Evolutionary conservation across 2,888 invertebrate genomes (phyloP).

Genomic region (Hedychridium roseum): DNA sequence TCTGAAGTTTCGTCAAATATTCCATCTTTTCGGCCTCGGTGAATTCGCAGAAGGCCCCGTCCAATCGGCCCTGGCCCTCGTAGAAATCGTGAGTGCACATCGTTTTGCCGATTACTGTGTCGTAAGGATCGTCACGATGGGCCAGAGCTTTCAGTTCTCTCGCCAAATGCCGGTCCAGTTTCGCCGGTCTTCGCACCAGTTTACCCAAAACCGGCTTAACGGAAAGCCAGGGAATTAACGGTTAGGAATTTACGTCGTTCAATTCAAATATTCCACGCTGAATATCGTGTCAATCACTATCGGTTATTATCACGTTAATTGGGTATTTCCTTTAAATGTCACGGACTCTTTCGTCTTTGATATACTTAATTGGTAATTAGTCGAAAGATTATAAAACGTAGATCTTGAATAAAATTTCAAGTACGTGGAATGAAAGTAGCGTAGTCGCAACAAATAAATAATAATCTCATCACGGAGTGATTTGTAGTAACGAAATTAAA

Average conservation of each 20-base stretch:
- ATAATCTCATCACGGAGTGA: too few relatives aligned
- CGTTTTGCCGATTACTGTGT: constrained; percentile 89
- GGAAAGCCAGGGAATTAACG: constrained; percentile 6
- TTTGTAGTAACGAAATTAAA: too few relatives aligned
- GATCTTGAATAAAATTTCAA: too few relatives aligned
- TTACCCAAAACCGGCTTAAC: constrained; percentile 86
- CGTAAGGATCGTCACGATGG: constrained; percentile 79
- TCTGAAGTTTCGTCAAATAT: constrained; percentile 79
- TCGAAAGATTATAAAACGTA: too few relatives aligned
- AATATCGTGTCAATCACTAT: too few relatives aligned
- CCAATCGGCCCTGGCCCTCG: constrained; percentile 95
- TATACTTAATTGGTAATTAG: too few relatives aligned
- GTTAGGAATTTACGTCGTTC: constrained; percentile 3
- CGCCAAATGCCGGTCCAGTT: constrained; percentile 82
- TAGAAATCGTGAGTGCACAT: constrained; percentile 98
- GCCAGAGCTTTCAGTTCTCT: constrained; percentile 81
- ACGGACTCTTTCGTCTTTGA: too few relatives aligned
- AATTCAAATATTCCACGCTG: too few relatives aligned
- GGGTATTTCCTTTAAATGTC: too few relatives aligned
- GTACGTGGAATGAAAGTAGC: too few relatives aligned
- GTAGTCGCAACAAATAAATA: too few relatives aligned
- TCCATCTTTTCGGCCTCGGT: constrained; percentile 88
- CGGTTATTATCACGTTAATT: too few relatives aligned
- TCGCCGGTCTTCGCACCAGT: constrained; percentile 80
- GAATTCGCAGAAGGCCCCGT: constrained; percentile 97